These are phyloP conservation scores for Salvator merianae DNA, from an alignment of 2,113 vertebrate genomes.

Conservation along the genomic window DNA sequence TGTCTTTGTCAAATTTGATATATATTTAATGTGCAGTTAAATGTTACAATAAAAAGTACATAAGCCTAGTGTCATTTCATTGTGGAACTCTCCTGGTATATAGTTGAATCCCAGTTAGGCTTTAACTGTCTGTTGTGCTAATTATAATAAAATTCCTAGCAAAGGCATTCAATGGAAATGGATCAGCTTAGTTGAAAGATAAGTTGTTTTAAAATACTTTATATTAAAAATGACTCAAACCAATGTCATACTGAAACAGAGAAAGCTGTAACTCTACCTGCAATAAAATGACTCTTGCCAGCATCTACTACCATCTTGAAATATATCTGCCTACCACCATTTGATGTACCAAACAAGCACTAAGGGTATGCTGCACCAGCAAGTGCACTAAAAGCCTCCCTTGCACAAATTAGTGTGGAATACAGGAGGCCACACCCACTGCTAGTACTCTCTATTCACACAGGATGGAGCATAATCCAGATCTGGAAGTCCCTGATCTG, in stretches of 20 bases:
- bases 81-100: conserved; percentile 44
- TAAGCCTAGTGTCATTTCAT: conserved; percentile 29
- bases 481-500: too few relatives aligned
- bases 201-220: neutral
- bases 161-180: conserved; percentile 26
- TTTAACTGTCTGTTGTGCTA: conserved; percentile 42
- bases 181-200: neutral
- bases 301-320: neutral
- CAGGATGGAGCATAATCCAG: too few relatives aligned
- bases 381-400: too few relatives aligned
- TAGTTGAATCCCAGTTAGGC: conserved; percentile 47
- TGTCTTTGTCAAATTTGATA: conserved; percentile 58
- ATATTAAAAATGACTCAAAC: neutral
- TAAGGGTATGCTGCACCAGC: too few relatives aligned
- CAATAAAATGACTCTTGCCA: neutral
- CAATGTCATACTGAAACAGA: neutral
- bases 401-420: too few relatives aligned
- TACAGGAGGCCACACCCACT: too few relatives aligned
- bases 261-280: neutral
- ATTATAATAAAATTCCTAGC: conserved; percentile 43
- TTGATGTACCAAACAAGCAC: neutral
- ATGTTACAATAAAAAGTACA: conserved; percentile 65
- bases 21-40: conserved; percentile 68
- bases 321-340: neutral
- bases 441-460: too few relatives aligned